These are phyloP conservation scores for Hylaeus volcanicus DNA, from an alignment of 1,140 invertebrate species.

Conservation along the genomic window DNA sequence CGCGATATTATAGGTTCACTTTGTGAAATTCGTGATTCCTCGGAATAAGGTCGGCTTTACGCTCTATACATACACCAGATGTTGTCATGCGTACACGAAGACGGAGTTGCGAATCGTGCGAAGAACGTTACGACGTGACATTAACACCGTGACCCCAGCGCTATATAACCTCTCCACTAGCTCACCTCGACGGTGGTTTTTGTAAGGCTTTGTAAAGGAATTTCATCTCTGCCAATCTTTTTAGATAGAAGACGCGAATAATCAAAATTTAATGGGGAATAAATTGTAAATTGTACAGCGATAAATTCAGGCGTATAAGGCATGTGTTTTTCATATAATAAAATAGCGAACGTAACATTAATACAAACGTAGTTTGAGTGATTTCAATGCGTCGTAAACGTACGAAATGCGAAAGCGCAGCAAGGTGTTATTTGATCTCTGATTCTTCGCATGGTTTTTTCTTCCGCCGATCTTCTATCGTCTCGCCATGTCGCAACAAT, in stretches of 20 bases:
- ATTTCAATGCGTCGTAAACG: not conserved
- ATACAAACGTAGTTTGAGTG: not conserved
- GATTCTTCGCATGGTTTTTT: conserved; percentile 42
- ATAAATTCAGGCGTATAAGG: too few relatives aligned
- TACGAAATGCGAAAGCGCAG: not conserved
- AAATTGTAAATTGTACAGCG: not conserved
- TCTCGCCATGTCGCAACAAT: conserved; percentile 20
- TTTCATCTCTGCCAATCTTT: not conserved
- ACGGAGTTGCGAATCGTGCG: conserved; percentile 29
- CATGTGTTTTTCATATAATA: too few relatives aligned
- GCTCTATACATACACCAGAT: conserved; percentile 48
- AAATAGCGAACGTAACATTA: too few relatives aligned
- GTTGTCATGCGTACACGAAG: conserved; percentile 47
- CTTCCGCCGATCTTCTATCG: conserved; percentile 35
- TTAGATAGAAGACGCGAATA: not conserved
- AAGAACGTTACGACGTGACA: conserved; percentile 7
- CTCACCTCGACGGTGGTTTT: too few relatives aligned
- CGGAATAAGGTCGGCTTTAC: conserved; percentile 58
- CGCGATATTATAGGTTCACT: not conserved
- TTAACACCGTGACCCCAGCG: not conserved
- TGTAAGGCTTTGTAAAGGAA: not conserved
- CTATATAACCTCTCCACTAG: too few relatives aligned
- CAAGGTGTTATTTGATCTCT: not conserved
- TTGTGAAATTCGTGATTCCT: conserved; percentile 38
- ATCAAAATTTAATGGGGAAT: not conserved